Conservation (phyloP, 1,140 invertebrate genomes). For the Micrasema minimum region DNA sequence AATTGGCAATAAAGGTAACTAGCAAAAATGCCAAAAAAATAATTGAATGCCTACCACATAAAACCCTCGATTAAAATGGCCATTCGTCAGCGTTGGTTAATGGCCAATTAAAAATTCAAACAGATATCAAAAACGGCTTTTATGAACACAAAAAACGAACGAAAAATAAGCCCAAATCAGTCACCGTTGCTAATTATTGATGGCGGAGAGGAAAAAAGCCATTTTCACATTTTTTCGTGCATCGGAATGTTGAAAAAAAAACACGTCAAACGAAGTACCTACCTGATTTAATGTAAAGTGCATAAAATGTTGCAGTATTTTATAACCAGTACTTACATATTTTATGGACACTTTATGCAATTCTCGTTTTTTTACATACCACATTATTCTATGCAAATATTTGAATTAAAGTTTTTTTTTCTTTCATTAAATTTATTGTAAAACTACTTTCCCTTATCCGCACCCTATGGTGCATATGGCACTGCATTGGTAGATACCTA, state of each 20-base stretch:
- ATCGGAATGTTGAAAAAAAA: not conserved
- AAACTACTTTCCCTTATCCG: no score
- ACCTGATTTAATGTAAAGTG: no score
- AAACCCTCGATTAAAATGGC: conserved; percentile 24
- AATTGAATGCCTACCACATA: conserved; percentile 42
- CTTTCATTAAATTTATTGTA: no score
- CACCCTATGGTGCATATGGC: no score
- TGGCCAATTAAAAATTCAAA: conserved; percentile 54
- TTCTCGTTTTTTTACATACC: no score
- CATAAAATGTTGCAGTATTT: no score
- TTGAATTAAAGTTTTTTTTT: no score
- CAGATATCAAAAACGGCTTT: conserved; percentile 47
- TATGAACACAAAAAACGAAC: conserved; percentile 41
- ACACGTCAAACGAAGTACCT: no score
- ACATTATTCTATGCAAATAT: no score
- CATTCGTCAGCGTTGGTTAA: conserved; percentile 42
- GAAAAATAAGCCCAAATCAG: conserved; percentile 34
- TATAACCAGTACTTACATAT: no score
- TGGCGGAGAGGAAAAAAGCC: conserved; percentile 14
- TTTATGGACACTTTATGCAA: no score
- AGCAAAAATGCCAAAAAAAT: conserved; percentile 28
- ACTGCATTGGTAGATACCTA: no score
- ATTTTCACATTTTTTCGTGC: conserved; percentile 20
- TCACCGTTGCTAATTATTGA: conserved; percentile 48
- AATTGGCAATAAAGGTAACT: conserved; percentile 10